Conservation (phyloP, 1,140 invertebrate species). For the Pissodes strobi region DNA sequence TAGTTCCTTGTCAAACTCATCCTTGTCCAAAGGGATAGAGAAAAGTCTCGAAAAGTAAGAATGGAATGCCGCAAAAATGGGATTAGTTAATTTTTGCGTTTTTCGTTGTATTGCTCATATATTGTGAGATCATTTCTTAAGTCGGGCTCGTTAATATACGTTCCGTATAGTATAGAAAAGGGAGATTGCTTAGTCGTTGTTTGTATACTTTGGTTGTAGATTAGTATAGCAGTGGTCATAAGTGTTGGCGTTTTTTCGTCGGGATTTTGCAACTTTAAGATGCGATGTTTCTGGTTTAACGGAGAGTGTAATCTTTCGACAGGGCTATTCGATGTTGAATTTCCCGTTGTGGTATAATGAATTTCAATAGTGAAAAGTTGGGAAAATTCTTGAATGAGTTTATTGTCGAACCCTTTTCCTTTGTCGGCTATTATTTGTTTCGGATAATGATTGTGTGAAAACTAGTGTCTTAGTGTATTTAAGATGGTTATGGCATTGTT, state of each 20-base stretch:
- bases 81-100: conserved; percentile 4
- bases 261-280: conserved; percentile 19
- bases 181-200: conserved; percentile 32
- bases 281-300: conserved; percentile 33
- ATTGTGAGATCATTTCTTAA: too few species aligned
- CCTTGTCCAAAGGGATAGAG: too few species aligned
- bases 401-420: too few species aligned
- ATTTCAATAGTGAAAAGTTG: conserved; percentile 31
- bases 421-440: too few species aligned
- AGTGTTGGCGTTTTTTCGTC: conserved; percentile 16
- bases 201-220: conserved; percentile 41
- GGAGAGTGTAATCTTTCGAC: conserved; percentile 42
- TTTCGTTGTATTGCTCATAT: conserved; percentile 14
- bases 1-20: too few species aligned
- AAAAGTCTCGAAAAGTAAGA: too few species aligned
- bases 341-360: too few species aligned
- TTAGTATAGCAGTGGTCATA: conserved; percentile 33
- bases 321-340: conserved; percentile 33
- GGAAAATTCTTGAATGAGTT: conserved; percentile 38
- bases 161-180: conserved; percentile 40
- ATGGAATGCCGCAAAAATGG: too few species aligned
- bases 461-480: conserved; percentile 4
- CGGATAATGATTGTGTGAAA: conserved; percentile 10
- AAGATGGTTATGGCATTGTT: too few species aligned
- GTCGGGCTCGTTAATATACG: conserved; percentile 17